A percentile compares a stretch with the other conserved stretches of the same genome.
Evolutionary conservation across 2,797 vertebrate species (phyloP).

Genomic region (Merluccius polli): DNA sequence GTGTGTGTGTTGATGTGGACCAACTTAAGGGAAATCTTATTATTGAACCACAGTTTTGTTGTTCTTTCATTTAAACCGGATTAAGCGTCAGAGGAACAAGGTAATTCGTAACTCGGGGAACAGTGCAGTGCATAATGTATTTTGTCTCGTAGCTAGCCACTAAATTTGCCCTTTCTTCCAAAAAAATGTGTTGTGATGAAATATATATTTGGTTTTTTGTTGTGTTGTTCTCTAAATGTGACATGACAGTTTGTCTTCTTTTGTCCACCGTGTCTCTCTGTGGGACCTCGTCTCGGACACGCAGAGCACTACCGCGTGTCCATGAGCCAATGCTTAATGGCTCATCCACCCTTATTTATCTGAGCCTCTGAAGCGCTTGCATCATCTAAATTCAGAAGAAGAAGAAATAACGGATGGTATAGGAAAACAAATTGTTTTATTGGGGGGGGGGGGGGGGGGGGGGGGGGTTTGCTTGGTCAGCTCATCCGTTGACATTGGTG

Average conservation of each 20-base stretch:
- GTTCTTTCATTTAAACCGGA: background rate
- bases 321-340: background rate
- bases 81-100: background rate
- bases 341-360: background rate
- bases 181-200: conserved; percentile 7
- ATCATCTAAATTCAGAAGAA: background rate
- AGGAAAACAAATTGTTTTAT: background rate
- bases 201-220: conserved; percentile 13
- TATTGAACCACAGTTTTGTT: background rate
- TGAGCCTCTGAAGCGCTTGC: background rate
- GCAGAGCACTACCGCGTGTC: background rate
- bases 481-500: conserved; percentile 72
- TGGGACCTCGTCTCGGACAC: background rate
- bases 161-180: conserved; percentile 2
- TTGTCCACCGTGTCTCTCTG: too few relatives aligned
- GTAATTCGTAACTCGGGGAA: background rate
- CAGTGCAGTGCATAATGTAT: background rate
- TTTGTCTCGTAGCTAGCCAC: background rate
- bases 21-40: background rate
- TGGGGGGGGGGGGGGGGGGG: background rate
- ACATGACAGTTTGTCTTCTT: background rate
- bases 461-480: conserved; percentile 12
- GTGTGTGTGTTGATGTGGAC: background rate
- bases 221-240: conserved; percentile 7
- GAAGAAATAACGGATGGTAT: background rate